Percentiles rank a stretch among this genome's conserved stretches.
Conservation (phyloP, 2,797 vertebrate species). For the Pseudochirops cupreus region DNA sequence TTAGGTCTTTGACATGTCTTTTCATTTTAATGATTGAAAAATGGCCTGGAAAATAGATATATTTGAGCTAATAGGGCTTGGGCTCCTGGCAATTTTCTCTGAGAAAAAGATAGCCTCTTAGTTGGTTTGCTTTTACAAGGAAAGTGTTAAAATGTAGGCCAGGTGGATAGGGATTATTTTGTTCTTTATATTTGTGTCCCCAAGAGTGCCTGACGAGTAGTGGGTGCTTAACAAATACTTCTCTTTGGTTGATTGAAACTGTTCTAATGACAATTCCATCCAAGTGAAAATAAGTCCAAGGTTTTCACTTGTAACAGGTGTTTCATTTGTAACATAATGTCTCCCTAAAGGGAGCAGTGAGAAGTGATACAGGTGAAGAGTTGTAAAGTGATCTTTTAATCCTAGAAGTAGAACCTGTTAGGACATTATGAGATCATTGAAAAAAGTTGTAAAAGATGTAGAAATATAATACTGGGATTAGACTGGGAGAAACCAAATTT, state of each 20-base stretch:
- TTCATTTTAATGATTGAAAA: not conserved
- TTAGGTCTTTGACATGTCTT: not conserved
- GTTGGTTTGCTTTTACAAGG: conserved; percentile 55
- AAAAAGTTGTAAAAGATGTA: not conserved
- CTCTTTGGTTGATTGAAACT: conserved; percentile 12
- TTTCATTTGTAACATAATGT: not conserved
- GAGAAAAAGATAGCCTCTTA: conserved; percentile 40
- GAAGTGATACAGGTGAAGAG: not conserved
- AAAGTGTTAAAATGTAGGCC: conserved; percentile 36
- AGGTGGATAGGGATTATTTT: not conserved
- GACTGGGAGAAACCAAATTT: not conserved
- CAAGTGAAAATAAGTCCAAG: not conserved
- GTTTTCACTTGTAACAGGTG: not conserved
- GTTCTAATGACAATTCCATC: conserved; percentile 50
- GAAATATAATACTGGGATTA: not conserved
- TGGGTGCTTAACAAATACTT: not conserved
- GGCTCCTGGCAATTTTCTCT: conserved; percentile 11
- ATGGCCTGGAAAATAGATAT: not conserved
- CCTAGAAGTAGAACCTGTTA: not conserved
- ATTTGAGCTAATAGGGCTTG: not conserved
- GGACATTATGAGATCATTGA: not conserved
- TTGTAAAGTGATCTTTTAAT: not conserved
- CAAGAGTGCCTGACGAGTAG: not conserved
- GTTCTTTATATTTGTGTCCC: not conserved
- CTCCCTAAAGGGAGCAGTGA: not conserved